Evolutionary conservation across 1,140 invertebrate genomes (phyloP), one percentile per base, ranked within the genome.

Genomic region (Cephus cinctus): DNA sequence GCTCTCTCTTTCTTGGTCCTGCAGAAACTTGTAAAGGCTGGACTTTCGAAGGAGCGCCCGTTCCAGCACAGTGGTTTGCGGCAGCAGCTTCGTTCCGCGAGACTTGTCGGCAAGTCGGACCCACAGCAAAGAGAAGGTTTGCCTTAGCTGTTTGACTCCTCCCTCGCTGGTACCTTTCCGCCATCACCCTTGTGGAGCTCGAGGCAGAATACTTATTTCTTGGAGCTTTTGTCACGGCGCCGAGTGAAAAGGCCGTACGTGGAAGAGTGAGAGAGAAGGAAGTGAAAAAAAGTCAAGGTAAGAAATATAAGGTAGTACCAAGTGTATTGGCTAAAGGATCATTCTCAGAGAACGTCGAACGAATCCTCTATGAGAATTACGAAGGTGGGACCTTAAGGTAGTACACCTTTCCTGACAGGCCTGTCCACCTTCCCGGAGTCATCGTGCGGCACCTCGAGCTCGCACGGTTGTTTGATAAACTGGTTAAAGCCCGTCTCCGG

Each of bases 391-490:
- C n/a, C n/a, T n/a, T n/a, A n/a, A n/a, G n/a, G n/a, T n/a, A n/a
- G n/a, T n/a, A n/a, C n/a, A n/a, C n/a, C n/a, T n/a, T n/a, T n/a
- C n/a, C n/a, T n/a, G n/a, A n/a, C n/a, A n/a, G n/a, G n/a, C n/a
- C n/a, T n/a, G n/a, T 53, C 58, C 63, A 62, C 52, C 49, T 56
- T 44, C 36, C 12, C 39, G 23, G 52, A 51, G 27, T 12, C 27
- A 9, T 9, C 14, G 34, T 12, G 14, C 34, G 34, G 34, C 34
- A 12, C 11, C 14, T 27, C 54, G 15, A 44, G 50, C 59, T 12
- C 12, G 15, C 16, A 6, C 36, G 57, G 54, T 60, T 69, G 57
- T 69, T 71, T 71, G 65, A 69, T 67, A 68, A 71, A 71, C 67
- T 63, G 65, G 61, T 68, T 60, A 61, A 67, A 52, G 41, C 60